Base-by-base conservation (phyloP, 2,888 invertebrate species). In the Pammene fasciana region DNA sequence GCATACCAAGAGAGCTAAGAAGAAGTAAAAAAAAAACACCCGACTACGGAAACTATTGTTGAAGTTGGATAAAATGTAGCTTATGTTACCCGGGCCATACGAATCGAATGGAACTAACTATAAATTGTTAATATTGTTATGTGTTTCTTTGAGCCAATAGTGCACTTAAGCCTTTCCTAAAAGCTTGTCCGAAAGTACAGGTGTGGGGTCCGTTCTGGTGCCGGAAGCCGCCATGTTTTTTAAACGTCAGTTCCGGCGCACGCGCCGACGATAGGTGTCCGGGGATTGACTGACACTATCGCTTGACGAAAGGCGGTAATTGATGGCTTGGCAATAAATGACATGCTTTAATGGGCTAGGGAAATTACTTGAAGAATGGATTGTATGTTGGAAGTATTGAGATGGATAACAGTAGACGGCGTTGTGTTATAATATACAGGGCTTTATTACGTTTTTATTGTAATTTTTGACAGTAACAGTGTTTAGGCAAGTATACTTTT, bases 221-320 rank as follows among this genome's bases (percentile, higher is more conserved):
- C 81, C 86, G 89, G 87, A 87, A 83, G 82, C 78, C 83, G 84
- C 85, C 86, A 85, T 87, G 83, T 87, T 86, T 82, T 83, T 83
- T 82, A 83, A 84, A 82, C 79, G 84, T 77, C 81, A 78, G 83
- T 84, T 85, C 85, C 86, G 85, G 77, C 81, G 73, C 74, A 65
- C 72, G 74, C 72, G 72, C 82, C 84, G 87, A 41, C 36, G 26
- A 50, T 61, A 50, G 38, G 38, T 50, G 61, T 61, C 52, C 62
- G 62, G 38, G 50, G 50, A n/a, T n/a, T 50, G 48, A 61, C 48
- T 8, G 61, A 36, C 38, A 36, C 14, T 14, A 60, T 61, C 18
- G 16, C 14, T 43, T 61, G 61, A 61, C 48, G 61, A 38, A 46
- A 16, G 46, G 38, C 36, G 50, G 13, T 13, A 50, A 52, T 62